Conservation (phyloP, 2,888 invertebrate genomes). For the Rambutsinella grinnellia region DNA sequence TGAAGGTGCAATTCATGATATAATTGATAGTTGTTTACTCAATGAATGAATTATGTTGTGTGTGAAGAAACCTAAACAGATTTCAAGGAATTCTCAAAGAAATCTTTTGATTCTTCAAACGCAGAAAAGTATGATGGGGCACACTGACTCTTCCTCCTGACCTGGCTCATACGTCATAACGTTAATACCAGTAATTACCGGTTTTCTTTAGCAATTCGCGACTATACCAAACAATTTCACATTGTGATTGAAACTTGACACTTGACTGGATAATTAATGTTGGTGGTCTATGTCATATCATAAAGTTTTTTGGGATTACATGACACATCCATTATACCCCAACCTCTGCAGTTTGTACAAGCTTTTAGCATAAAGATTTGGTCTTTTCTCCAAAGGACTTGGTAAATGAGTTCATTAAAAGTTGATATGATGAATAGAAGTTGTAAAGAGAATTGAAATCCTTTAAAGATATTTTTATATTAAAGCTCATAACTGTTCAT, state of each 20-base stretch:
- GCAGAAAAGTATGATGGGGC: neutral
- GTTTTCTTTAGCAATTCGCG: neutral
- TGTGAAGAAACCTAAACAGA: neutral
- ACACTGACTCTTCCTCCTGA: neutral
- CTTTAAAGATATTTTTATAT: neutral
- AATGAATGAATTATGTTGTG: neutral
- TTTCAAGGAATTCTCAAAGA: neutral
- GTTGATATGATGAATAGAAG: neutral
- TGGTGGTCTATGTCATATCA: neutral
- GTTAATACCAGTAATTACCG: neutral
- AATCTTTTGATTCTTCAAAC: neutral
- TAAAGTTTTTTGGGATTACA: neutral
- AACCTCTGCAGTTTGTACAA: conserved; percentile 4
- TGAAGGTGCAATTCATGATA: neutral
- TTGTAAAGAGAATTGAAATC: neutral
- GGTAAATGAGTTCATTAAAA: neutral
- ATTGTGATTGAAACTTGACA: neutral
- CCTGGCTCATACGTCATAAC: neutral
- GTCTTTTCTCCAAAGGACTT: conserved; percentile 4
- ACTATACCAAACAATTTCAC: neutral
- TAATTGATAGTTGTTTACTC: neutral
- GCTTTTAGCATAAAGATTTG: conserved; percentile 10
- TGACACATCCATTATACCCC: neutral
- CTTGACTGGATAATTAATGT: neutral
- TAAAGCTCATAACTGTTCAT: neutral